Conservation (phyloP, 1,140 invertebrate genomes). For the Euura saliciscinereae region DNA sequence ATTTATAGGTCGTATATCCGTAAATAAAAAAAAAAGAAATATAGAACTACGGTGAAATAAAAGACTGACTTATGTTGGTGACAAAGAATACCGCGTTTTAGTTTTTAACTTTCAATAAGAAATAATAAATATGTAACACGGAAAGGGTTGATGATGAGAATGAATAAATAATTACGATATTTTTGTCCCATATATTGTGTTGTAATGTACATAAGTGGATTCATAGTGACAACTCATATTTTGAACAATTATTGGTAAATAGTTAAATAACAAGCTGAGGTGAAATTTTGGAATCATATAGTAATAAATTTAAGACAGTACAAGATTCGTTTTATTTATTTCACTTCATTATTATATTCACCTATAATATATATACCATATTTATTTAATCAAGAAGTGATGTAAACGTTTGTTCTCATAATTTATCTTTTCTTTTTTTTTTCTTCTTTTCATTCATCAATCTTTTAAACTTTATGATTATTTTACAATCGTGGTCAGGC, state of each 20-base stretch:
- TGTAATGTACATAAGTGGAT: neutral
- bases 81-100: no score
- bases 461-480: neutral
- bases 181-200: constrained; percentile 2
- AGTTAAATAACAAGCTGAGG: neutral
- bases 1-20: no score
- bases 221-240: neutral
- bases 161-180: neutral
- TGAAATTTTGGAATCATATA: neutral
- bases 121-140: no score
- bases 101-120: no score
- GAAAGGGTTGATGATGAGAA: neutral
- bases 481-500: constrained; percentile 4
- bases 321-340: neutral
- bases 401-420: neutral
- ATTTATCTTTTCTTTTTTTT: neutral
- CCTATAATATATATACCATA: neutral
- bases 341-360: neutral
- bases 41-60: no score
- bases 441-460: neutral
- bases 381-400: neutral
- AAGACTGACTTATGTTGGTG: no score
- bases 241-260: neutral
- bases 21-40: no score
- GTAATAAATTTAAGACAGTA: neutral